phyloP scores from a whole-genome alignment of 2,888 invertebrate species.

The Euproctis similis region DNA sequence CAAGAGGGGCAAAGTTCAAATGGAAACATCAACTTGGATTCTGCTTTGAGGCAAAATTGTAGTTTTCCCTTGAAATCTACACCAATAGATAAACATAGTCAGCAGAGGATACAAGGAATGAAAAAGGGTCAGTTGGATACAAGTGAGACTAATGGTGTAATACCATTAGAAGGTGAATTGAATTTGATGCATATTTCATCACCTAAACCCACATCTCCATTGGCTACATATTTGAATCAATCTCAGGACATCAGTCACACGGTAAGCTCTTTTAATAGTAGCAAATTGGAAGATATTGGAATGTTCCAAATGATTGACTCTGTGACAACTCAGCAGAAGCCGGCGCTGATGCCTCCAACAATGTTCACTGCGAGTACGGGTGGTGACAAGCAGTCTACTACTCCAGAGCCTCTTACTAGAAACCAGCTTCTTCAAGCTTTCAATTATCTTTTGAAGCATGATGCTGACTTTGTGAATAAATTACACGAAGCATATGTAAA shows the following conservation, averaged over 20 bases:
- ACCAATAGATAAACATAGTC: constrained; percentile 56
- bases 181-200: constrained; percentile 73
- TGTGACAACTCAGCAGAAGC: constrained; percentile 74
- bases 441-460: constrained; percentile 89
- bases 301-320: constrained; percentile 48
- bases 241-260: constrained; percentile 57
- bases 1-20: constrained; percentile 66
- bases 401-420: constrained; percentile 86
- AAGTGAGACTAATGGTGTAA: constrained; percentile 53
- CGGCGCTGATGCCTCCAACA: constrained; percentile 88
- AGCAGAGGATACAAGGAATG: constrained; percentile 51
- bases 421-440: constrained; percentile 93
- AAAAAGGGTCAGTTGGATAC: constrained; percentile 46
- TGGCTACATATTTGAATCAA: constrained; percentile 73
- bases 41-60: constrained; percentile 47
- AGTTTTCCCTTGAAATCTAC: constrained; percentile 58
- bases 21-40: constrained; percentile 48
- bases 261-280: constrained; percentile 49
- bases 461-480: constrained; percentile 90
- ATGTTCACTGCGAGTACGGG: constrained; percentile 84
- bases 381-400: constrained; percentile 48
- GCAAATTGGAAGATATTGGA: constrained; percentile 48
- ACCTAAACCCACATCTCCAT: constrained; percentile 72
- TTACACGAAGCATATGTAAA: constrained; percentile 95
- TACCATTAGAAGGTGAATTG: constrained; percentile 66